Base-by-base conservation (phyloP, 2,888 invertebrate genomes). In the Schizotus pectinicornis region DNA sequence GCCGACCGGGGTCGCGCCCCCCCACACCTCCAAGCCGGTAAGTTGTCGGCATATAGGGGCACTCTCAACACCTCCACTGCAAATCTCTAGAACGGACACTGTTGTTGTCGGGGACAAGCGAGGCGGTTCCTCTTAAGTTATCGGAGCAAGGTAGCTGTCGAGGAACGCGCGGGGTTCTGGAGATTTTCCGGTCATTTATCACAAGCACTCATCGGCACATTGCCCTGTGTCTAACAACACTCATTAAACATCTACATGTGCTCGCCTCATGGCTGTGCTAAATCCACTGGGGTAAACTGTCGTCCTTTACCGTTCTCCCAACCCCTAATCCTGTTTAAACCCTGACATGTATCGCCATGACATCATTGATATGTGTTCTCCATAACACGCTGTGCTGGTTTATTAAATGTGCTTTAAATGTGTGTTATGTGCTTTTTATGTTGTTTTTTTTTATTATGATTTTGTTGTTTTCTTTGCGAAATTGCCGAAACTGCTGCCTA, bases 11-110 rank as follows among this genome's bases (percentile, higher is more conserved):
- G 78, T 68, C 76, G 78, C 59, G 73, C 76, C 63, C 65, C 67
- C 45, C 60, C 51, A 52, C 79, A 79, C 74, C 79, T 79, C 60
- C 80, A 80, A 74, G 76, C 78, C 75, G 81, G 81, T 82, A 81
- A 82, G 81, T 81, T 73, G 67, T 67, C 74, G 73, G 48, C 59
- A 51, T 43, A 49, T 48, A 51, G 55, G 59, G 55, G 59, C 59
- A 59, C 59, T 46, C 38, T 55, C 47, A 45, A 55, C 60, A 56
- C 56, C 36, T 39, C 56, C 52, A 43, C 58, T 49, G 49, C 39
- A 61, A 61, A 61, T 61, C 59, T 61, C 56, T 56, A 59, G 63
- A 63, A 63, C 59, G 35, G 37, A 37, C 46, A 13, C 32, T 9
- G n/a, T n/a, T 32, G n/a, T 39, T 3, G n/a, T n/a, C n/a, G n/a